Evolutionary conservation across 2,113 vertebrate genomes (phyloP), one percentile per base, ranked within the genome.

Genomic region (Ophthalmolycus amberensis): DNA sequence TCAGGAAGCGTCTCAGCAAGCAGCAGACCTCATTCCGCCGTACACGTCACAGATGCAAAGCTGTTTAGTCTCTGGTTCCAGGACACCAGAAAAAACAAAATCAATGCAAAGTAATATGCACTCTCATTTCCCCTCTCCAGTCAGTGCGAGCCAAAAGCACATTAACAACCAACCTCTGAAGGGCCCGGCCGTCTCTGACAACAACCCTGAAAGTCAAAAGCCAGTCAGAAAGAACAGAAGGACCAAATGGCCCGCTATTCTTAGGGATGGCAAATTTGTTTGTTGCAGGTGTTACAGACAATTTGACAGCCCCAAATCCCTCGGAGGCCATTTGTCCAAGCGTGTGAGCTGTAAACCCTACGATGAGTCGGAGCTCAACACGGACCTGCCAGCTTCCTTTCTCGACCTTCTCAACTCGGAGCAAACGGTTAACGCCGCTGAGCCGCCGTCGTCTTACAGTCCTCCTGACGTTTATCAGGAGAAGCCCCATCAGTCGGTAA

Each of bases 321-420:
- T 99, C 5, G 98, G 98, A 71, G 98, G 98, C 69, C 98, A 99
- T 90, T 95, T 99, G 75, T 99, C 98, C 22, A 99, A 98, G 88
- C 94, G 97, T 32, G 89, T 96, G 62, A 92, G 94, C 2, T 99
- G 98, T 90, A 99, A 98, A 89, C 95, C 97, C n/a, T 96, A 97
- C 25, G 95, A 96, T 66, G 96, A 96, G 82, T 93, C 96, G 2
- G 96, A 97, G 83, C 93, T 97, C 80, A 95, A 95, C 83, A 66
- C 95, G 70, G 96, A 97, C 79, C 92, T 96, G 79, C 96, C 98
- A 5, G 89, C 95, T 64, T 96, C 96, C 68, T 96, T 97, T 87
- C 95, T 98, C 82, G 97, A 95, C 91, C 96, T 97, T 92, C 96
- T 98, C 85, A 96, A 97, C 87, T 97, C 98, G 37, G 96, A 97